A percentile compares a stretch with the other conserved stretches of the same genome.
Conservation (phyloP, 2,888 invertebrate species). For the Cheiracanthium punctorium region DNA sequence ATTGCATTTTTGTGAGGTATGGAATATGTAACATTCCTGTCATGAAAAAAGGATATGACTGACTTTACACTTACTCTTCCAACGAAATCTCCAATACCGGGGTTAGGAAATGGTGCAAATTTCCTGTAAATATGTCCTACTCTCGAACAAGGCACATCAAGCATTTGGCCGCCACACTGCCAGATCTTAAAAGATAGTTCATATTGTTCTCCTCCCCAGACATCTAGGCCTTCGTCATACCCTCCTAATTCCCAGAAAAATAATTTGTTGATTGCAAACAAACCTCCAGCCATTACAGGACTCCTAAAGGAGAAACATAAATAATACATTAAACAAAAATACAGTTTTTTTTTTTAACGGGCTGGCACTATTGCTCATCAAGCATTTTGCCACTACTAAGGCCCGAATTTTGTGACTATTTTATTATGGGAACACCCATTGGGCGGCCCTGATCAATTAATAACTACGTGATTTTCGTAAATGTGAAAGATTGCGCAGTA, state of each 20-base stretch:
- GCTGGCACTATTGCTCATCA: too few relatives aligned
- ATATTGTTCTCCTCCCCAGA: conserved; percentile 99
- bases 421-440: too few relatives aligned
- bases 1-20: too few relatives aligned
- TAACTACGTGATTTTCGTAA: too few relatives aligned
- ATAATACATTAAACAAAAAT: too few relatives aligned
- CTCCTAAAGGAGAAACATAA: conserved; percentile 80
- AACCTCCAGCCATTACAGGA: conserved; percentile 97
- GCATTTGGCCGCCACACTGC: conserved; percentile 94
- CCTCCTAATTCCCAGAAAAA: conserved; percentile 98
- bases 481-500: too few relatives aligned
- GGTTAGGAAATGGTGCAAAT: conserved; percentile 91
- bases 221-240: conserved; percentile 92
- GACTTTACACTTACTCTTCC: conserved; percentile 81
- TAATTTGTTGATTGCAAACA: conserved; percentile 92
- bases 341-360: too few relatives aligned
- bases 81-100: conserved; percentile 91
- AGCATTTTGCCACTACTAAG: too few relatives aligned
- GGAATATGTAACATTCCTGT: too few relatives aligned
- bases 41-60: too few relatives aligned
- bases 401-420: too few relatives aligned
- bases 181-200: conserved; percentile 98
- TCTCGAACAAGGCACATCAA: conserved; percentile 94
- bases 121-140: conserved; percentile 93
- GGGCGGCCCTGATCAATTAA: too few relatives aligned